These are phyloP conservation scores for Thera britannica DNA, from an alignment of 2,888 invertebrate species.

Conservation along the genomic window DNA sequence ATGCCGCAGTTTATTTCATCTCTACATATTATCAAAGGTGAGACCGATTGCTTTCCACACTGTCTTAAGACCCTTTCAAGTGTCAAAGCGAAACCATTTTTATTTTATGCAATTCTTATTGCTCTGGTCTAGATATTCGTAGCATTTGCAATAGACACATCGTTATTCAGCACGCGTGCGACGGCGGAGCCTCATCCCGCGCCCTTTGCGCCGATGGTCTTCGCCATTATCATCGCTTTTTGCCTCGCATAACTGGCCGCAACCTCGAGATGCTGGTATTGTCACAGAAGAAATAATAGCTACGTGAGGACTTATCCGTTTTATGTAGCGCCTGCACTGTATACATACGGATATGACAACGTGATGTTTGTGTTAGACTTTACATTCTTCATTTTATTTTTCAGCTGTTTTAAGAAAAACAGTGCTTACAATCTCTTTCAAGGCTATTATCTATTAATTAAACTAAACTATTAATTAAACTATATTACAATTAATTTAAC, in stretches of 20 bases:
- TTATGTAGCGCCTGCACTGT: constrained; percentile 48
- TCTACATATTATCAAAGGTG: too few species aligned
- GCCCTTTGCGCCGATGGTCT: constrained; percentile 78
- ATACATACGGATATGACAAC: constrained; percentile 41
- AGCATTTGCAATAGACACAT: constrained; percentile 53
- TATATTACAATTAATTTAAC: too few species aligned
- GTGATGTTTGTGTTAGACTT: constrained; percentile 8
- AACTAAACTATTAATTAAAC: too few species aligned
- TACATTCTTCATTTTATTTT: neutral
- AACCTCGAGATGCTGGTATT: constrained; percentile 62
- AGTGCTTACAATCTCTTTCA: too few species aligned
- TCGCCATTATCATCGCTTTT: constrained; percentile 83
- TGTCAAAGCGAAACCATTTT: neutral
- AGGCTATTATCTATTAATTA: too few species aligned
- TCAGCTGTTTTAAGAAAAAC: too few species aligned
- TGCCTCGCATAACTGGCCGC: constrained; percentile 77
- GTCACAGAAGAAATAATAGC: constrained; percentile 22
- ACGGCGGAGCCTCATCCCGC: constrained; percentile 65
- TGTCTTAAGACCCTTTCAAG: too few species aligned
- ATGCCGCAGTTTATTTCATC: too few species aligned
- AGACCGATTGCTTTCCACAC: too few species aligned
- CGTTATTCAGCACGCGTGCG: constrained; percentile 74
- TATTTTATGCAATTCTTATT: neutral
- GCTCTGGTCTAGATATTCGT: constrained; percentile 21
- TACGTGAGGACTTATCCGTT: constrained; percentile 48